phyloP scores from a whole-genome alignment of 2,797 vertebrate genomes.

The Myiotriccus ornatus region DNA sequence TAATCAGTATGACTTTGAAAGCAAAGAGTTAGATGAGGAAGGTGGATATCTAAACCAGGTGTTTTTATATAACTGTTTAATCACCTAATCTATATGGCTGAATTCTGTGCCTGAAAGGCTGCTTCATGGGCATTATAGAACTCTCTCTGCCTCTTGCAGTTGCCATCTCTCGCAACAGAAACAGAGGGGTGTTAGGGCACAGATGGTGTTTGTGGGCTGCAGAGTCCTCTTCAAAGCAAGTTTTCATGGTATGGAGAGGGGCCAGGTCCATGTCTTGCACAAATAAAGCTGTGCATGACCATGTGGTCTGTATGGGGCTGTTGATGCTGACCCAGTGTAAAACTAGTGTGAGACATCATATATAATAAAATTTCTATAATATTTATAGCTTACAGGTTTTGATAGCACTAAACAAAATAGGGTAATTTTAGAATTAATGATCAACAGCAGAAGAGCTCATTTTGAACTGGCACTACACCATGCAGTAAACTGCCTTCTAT shows the following conservation, averaged over 20 bases:
- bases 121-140: neutral
- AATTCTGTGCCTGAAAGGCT: neutral
- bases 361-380: neutral
- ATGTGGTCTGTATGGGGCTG: neutral
- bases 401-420: neutral
- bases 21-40: neutral
- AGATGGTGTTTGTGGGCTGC: neutral
- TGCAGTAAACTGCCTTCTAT: neutral
- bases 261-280: neutral
- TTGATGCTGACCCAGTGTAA: neutral
- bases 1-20: neutral
- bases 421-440: neutral
- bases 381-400: neutral
- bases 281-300: fast-evolving
- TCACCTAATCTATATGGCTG: neutral
- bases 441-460: neutral
- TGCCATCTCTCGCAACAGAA: neutral
- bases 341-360: neutral
- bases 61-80: neutral
- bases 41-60: neutral
- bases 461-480: neutral
- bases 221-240: neutral
- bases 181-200: neutral
- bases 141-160: neutral
- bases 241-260: neutral